Evolutionary conservation across 2,113 vertebrate species (phyloP).

Genomic region (Chelonoidis abingdonii): DNA sequence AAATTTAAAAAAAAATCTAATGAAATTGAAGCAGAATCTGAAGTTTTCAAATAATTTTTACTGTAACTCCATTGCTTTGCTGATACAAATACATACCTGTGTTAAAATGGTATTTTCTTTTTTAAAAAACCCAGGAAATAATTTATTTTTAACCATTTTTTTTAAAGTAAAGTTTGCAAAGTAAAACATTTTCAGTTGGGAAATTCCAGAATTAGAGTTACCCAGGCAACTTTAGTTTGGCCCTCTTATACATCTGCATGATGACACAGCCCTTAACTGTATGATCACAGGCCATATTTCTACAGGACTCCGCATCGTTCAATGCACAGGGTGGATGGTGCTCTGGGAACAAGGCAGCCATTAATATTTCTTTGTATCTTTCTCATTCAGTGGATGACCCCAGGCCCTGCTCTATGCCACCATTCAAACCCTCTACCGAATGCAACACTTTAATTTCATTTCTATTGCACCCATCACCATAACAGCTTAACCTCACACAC

Average conservation of each 20-base stretch:
- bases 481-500: not conserved
- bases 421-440: not conserved
- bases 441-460: not conserved
- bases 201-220: not conserved
- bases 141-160: not conserved
- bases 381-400: not conserved
- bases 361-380: not conserved
- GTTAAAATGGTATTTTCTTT: not conserved
- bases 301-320: not conserved
- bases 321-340: not conserved
- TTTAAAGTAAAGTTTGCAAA: not conserved
- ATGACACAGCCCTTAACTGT: not conserved
- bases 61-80: not conserved
- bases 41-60: not conserved
- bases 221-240: not conserved
- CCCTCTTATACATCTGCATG: fast-evolving
- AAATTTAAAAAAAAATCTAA: not conserved
- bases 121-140: not conserved
- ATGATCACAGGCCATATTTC: not conserved
- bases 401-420: not conserved
- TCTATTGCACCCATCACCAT: not conserved
- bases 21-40: not conserved
- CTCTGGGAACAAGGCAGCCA: not conserved
- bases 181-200: not conserved
- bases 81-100: not conserved